Conservation (phyloP, 2,113 vertebrate species). For the Xiphias gladius region DNA sequence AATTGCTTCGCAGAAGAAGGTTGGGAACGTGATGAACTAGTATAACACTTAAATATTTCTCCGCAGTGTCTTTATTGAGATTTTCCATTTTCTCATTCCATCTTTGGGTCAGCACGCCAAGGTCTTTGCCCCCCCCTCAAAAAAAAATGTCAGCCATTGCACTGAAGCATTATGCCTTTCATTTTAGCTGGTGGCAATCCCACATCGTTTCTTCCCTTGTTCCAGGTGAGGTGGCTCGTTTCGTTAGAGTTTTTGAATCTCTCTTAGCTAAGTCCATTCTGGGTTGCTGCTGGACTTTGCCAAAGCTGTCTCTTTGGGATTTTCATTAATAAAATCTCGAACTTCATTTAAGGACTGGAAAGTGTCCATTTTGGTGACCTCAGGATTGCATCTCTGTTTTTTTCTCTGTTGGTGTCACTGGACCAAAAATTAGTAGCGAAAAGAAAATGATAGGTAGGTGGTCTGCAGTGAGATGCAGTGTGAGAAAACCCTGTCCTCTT, state of each 20-base stretch:
- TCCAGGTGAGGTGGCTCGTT: neutral
- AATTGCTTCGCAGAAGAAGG: slow-evolving; percentile 26
- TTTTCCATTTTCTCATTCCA: no score
- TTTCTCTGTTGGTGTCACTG: neutral
- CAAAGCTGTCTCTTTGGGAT: neutral
- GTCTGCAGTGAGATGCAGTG: slow-evolving; percentile 30
- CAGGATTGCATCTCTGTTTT: neutral
- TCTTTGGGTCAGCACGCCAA: neutral
- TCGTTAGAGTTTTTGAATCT: neutral
- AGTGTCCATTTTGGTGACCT: neutral
- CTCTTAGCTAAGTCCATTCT: neutral
- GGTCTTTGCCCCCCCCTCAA: neutral
- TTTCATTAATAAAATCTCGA: neutral
- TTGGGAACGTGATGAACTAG: slow-evolving; percentile 16
- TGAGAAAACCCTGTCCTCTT: slow-evolving; percentile 71
- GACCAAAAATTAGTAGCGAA: neutral
- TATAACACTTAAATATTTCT: slow-evolving; percentile 13
- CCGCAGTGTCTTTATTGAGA: neutral
- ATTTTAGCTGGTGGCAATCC: neutral
- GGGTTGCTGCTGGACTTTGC: neutral
- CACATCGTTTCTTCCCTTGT: neutral
- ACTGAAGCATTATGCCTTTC: neutral
- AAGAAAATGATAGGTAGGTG: neutral
- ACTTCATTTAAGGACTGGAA: neutral
- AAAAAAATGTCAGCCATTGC: neutral